Percentiles rank a stretch among this genome's conserved stretches.
These are phyloP conservation scores for Cariama cristata DNA, from an alignment of 2,113 vertebrate genomes.

Conservation along the genomic window DNA sequence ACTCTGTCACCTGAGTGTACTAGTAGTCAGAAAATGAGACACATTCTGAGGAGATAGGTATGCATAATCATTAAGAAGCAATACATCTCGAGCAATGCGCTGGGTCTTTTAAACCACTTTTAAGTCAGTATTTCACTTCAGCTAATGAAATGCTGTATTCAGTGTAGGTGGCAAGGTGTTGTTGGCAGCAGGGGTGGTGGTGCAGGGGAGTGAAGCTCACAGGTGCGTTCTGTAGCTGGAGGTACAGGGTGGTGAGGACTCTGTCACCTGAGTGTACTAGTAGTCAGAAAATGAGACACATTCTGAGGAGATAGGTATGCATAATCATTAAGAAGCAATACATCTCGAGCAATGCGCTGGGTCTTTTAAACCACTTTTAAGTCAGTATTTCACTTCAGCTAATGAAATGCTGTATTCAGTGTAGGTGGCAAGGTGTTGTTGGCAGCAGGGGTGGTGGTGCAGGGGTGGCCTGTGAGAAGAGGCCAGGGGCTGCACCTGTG, in stretches of 20 bases:
- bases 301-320: neutral
- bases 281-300: neutral
- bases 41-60: neutral
- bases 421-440: neutral
- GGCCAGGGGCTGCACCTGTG: neutral
- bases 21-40: neutral
- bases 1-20: neutral
- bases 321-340: neutral
- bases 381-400: neutral
- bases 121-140: neutral
- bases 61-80: neutral
- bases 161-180: neutral
- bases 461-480: neutral
- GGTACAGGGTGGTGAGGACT: neutral
- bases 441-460: neutral
- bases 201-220: neutral
- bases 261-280: neutral
- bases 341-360: neutral
- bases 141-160: neutral
- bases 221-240: neutral
- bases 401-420: neutral
- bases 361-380: neutral
- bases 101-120: neutral
- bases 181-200: neutral
- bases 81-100: neutral